Percentiles rank a stretch among this genome's conserved stretches.
phyloP scores from a whole-genome alignment of 2,888 invertebrate species.

The Liopterus haemorrhoidalis region DNA sequence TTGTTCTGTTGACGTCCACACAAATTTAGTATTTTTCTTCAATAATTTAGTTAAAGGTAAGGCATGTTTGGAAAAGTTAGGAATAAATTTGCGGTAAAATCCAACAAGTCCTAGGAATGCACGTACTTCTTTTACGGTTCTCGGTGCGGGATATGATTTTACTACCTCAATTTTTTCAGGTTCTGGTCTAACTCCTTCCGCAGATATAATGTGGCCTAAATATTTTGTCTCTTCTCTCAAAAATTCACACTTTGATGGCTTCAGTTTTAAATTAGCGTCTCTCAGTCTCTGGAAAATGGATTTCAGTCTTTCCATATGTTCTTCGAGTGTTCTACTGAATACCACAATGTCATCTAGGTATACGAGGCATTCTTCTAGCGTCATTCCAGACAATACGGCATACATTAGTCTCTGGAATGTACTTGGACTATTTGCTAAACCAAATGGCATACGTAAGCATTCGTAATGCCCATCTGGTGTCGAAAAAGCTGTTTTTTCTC shows the following conservation, averaged over 20 bases:
- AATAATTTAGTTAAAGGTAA: constrained; percentile 31
- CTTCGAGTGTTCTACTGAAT: constrained; percentile 26
- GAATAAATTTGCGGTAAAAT: too few species aligned
- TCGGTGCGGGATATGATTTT: constrained; percentile 26
- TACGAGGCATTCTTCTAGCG: constrained; percentile 31
- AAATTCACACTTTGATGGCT: constrained; percentile 24
- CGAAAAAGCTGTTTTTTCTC: constrained; percentile 37
- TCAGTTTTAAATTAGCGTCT: constrained; percentile 24
- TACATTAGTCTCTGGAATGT: constrained; percentile 38
- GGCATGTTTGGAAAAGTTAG: constrained; percentile 30
- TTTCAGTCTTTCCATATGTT: constrained; percentile 24
- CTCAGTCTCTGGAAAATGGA: constrained; percentile 19
- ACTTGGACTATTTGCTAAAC: constrained; percentile 34
- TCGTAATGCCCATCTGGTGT: constrained; percentile 36
- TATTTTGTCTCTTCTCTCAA: constrained; percentile 27
- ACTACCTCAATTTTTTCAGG: constrained; percentile 24
- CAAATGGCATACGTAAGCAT: constrained; percentile 37
- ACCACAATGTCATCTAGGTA: constrained; percentile 31
- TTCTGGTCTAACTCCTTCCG: constrained; percentile 25
- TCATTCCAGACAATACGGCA: constrained; percentile 30
- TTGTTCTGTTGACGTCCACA: constrained; percentile 25
- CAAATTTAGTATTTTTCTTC: constrained; percentile 28
- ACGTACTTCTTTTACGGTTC: constrained; percentile 24
- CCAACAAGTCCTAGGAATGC: constrained; percentile 30
- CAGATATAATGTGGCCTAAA: constrained; percentile 26